A percentile compares a stretch with the other conserved stretches of the same genome.
phyloP scores from a whole-genome alignment of 2,797 vertebrate species.

The Semotilus atromaculatus region DNA sequence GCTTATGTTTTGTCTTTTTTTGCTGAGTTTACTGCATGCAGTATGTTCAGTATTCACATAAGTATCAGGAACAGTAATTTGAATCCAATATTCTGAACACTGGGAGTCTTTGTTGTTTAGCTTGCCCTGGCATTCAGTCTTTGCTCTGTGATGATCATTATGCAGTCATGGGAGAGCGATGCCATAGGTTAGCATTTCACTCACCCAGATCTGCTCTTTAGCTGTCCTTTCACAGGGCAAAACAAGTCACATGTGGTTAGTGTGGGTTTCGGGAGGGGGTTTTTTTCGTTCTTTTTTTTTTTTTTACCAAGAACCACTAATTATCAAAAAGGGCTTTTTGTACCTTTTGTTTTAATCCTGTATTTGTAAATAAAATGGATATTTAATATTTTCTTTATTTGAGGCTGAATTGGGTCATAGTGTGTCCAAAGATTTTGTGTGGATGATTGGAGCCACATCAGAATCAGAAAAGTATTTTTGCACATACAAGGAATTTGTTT shows the following conservation, averaged over 20 bases:
- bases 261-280: background rate
- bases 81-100: background rate
- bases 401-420: background rate
- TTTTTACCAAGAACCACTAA: background rate
- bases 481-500: too few relatives aligned
- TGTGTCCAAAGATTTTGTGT: background rate
- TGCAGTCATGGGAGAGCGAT: slow-evolving; percentile 37
- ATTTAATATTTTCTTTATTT: background rate
- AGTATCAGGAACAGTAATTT: background rate
- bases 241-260: background rate
- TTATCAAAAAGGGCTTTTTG: background rate
- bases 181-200: slow-evolving; percentile 9
- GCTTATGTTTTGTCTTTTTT: background rate
- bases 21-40: background rate
- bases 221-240: background rate
- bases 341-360: background rate
- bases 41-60: background rate
- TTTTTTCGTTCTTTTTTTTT: too few relatives aligned
- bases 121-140: background rate
- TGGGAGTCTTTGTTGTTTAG: background rate
- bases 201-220: background rate
- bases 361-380: background rate
- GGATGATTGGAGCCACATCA: background rate
- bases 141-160: slow-evolving; percentile 8
- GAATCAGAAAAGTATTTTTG: too few relatives aligned